Evolutionary conservation across 2,888 invertebrate species (phyloP), one percentile per base, ranked within the genome.

Genomic region (Pegoplata infirma): DNA sequence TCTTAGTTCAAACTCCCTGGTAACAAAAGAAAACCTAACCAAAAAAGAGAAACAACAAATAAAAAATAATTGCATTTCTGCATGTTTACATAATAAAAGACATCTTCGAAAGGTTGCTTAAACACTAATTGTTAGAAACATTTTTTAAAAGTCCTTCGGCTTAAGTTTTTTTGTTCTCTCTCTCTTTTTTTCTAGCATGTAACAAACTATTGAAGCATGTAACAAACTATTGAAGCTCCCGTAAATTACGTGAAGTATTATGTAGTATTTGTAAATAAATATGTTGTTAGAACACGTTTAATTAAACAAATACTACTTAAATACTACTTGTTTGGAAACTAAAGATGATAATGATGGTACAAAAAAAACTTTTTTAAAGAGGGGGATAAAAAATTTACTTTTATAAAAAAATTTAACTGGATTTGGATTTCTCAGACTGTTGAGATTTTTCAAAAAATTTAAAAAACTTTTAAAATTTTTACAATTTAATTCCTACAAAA

Each of bases 61-160:
- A 58, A 40, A 40, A 58, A 28, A 17, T 58, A 58, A 58, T 58
- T 44, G 58, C 44, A 58, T 36, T 58, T 21, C 23, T 44, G 44
- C 58, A 58, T 58, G 55, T 56, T 36, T 10, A 19, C 16, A 12
- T n/a, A 40, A 40, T 12, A 28, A 28, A 32, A 32, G 12, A n/a
- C 36, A n/a, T 1, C 12, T 1, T n/a, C 2, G 36, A 40, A 4
- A 5, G 51, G 25, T 25, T 23, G 14, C 6, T 53, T 25, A 23
- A 51, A 25, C 12, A 25, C 12, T 23, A 12, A 49, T 23, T 12
- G n/a, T n/a, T 21, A 14, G 2, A n/a, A 51, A 21, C 10, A 49
- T 21, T 5, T n/a, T 40, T 3, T n/a, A 40, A 25, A 40, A 5
- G 36, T 40, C 12, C 36, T 40, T 40, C 10, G n/a, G 36, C 5